phyloP scores from a whole-genome alignment of 2,888 invertebrate genomes.

The Smittia aterrima region DNA sequence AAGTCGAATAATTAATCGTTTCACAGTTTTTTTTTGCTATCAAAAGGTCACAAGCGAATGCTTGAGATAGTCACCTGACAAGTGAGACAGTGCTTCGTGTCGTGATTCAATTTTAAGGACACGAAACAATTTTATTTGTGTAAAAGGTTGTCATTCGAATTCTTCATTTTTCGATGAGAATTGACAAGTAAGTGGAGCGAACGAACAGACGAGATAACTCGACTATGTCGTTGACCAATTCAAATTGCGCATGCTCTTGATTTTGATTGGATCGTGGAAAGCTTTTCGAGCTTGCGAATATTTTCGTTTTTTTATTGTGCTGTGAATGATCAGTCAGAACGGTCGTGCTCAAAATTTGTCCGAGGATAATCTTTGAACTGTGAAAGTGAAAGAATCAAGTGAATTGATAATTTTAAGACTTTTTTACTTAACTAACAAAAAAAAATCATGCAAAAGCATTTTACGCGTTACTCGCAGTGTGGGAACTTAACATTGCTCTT shows the following conservation, averaged over 20 bases:
- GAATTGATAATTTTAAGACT: not conserved
- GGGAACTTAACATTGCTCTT: slow-evolving; percentile 54
- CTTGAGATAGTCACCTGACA: not conserved
- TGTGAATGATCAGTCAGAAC: not conserved
- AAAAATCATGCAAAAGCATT: slow-evolving; percentile 51
- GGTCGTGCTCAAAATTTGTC: not conserved
- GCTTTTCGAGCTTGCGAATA: not conserved
- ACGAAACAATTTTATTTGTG: not conserved
- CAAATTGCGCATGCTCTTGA: not conserved
- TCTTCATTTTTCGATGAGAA: not conserved
- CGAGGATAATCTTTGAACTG: not conserved
- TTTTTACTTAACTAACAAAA: slow-evolving; percentile 29
- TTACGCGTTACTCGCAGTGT: slow-evolving; percentile 49
- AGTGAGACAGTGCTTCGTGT: too few species aligned
- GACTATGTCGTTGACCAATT: not conserved
- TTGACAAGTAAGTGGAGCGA: not conserved
- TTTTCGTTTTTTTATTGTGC: not conserved
- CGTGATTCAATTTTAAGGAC: not conserved
- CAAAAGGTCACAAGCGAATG: not conserved
- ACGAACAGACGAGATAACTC: not conserved
- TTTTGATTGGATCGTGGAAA: not conserved
- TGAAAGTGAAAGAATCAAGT: not conserved
- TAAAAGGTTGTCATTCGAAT: not conserved
- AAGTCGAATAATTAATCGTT: slow-evolving; percentile 17
- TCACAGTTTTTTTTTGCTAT: not conserved